Evolutionary conservation across 2,797 vertebrate genomes (phyloP), one percentile per base, ranked within the genome.

Genomic region (Scarus forsteni): DNA sequence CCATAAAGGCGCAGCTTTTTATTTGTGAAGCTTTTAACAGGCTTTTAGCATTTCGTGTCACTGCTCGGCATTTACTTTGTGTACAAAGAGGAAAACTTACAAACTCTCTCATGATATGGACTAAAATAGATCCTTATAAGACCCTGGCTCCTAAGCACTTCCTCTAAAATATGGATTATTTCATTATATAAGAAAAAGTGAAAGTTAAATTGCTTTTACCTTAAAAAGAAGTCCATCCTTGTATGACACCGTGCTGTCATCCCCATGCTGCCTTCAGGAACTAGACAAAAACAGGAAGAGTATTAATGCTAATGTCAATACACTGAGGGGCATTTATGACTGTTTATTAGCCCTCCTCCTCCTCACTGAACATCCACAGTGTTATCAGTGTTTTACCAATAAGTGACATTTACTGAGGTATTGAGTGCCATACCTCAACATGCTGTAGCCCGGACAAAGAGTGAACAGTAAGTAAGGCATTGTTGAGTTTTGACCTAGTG

Each of bases 21-120:
- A 90, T 95, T 95, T 95, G 94, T 94, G 76, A 83, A 93, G 94
- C 93, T 95, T 94, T 95, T 95, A 95, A 90, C 84, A 61, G 88
- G 91, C 92, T 94, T 93, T 94, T 94, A 95, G 83, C 85, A 18
- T 81, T 83, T 70, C 66, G 65, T 73, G 67, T 38, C 52, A 61
- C 60, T 49, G 43, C 11, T 54, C 43, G 13, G 48, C 67, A 66
- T 75, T 79, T 60, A 45, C 39, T 38, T 36, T 59, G 60, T 75
- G 68, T 68, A 71, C 80, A 61, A 70, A 84, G 59, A 81, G 70
- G 56, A 62, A 73, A 63, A 81, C 77, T 77, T 75, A 50, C 73
- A 72, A 60, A 50, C 13, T 61, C 66, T 46, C 56, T 27, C 57
- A 44, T 64, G 51, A 68, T 59, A 51, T 10, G 0, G 16, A 57